phyloP scores from a whole-genome alignment of 1,140 invertebrate species.

The Hyphantria cunea region DNA sequence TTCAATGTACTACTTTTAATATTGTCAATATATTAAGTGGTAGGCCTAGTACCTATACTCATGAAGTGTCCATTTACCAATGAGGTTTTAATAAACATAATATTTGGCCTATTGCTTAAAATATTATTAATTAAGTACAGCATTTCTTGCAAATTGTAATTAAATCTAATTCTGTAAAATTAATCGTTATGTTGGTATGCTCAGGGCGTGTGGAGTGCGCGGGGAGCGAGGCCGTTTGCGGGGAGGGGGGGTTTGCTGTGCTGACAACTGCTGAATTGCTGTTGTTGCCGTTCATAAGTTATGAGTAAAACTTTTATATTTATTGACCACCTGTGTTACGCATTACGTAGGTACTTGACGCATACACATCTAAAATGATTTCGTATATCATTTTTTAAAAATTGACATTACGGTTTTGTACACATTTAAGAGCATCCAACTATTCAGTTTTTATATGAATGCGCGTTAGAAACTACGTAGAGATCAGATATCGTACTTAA shows the following conservation, averaged over 20 bases:
- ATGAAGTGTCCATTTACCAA: conserved; percentile 1
- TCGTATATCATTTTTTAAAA: neutral
- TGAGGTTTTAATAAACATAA: neutral
- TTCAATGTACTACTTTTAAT: conserved; percentile 14
- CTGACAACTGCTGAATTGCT: conserved; percentile 78
- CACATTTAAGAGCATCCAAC: neutral
- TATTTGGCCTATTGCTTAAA: conserved; percentile 22
- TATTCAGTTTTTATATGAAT: too few relatives aligned
- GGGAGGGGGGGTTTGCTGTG: conserved; percentile 71
- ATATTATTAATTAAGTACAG: conserved; percentile 22
- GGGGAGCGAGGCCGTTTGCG: conserved; percentile 66
- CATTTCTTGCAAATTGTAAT: conserved; percentile 24
- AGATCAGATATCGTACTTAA: too few relatives aligned
- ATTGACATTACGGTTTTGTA: neutral
- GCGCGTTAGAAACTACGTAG: too few relatives aligned
- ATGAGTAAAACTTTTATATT: conserved; percentile 79
- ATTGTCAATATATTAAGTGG: conserved; percentile 26
- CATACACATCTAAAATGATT: conserved; percentile 2
- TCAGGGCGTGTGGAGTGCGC: conserved; percentile 73
- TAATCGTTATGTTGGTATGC: conserved; percentile 75
- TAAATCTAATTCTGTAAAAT: conserved; percentile 45
- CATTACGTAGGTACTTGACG: conserved; percentile 35
- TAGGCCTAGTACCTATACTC: conserved; percentile 11
- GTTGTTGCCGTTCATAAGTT: conserved; percentile 79
- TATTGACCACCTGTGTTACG: conserved; percentile 71